Conservation (phyloP, 2,888 invertebrate species). For the Drosophila merina region DNA sequence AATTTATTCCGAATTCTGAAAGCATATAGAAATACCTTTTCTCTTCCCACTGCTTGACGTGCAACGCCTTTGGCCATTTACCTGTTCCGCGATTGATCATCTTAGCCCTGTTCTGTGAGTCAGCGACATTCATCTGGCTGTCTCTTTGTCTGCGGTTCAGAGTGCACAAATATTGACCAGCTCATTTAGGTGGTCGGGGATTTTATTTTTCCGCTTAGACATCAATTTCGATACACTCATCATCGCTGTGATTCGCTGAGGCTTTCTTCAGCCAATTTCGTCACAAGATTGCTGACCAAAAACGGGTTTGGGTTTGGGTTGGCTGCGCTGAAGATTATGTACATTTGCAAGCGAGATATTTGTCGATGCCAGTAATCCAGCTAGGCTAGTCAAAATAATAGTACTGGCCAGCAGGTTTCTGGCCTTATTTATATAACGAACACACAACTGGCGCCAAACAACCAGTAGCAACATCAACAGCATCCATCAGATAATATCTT, state of each 20-base stretch:
- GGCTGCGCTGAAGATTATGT: background rate
- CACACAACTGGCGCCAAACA: slow-evolving; percentile 15
- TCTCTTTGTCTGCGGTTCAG: slow-evolving; percentile 40
- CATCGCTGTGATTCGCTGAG: slow-evolving; percentile 6
- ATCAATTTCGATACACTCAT: slow-evolving; percentile 42
- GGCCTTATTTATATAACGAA: slow-evolving; percentile 18
- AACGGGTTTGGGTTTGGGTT: slow-evolving; percentile 46
- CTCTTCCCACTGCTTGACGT: slow-evolving; percentile 1
- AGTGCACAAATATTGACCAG: slow-evolving; percentile 66
- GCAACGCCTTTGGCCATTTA: slow-evolving; percentile 31
- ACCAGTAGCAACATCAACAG: slow-evolving; percentile 17
- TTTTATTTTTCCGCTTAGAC: slow-evolving; percentile 39
- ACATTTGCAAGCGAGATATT: slow-evolving; percentile 12
- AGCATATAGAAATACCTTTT: slow-evolving; percentile 3
- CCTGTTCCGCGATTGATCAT: slow-evolving; percentile 44
- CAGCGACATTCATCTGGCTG: slow-evolving; percentile 41
- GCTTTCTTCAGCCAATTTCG: slow-evolving; percentile 33
- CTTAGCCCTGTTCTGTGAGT: slow-evolving; percentile 56
- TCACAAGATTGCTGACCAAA: slow-evolving; percentile 23
- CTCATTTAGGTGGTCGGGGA: slow-evolving; percentile 35
- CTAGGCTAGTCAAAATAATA: slow-evolving; percentile 29
- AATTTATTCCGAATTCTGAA: background rate
- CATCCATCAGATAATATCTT: slow-evolving; percentile 23
- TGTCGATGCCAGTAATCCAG: slow-evolving; percentile 29
- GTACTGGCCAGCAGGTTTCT: slow-evolving; percentile 30